Percentiles rank a stretch among this genome's conserved stretches.
These are phyloP conservation scores for Telmatochromis sp. DNA, from an alignment of 2,113 vertebrate species.

Conservation along the genomic window DNA sequence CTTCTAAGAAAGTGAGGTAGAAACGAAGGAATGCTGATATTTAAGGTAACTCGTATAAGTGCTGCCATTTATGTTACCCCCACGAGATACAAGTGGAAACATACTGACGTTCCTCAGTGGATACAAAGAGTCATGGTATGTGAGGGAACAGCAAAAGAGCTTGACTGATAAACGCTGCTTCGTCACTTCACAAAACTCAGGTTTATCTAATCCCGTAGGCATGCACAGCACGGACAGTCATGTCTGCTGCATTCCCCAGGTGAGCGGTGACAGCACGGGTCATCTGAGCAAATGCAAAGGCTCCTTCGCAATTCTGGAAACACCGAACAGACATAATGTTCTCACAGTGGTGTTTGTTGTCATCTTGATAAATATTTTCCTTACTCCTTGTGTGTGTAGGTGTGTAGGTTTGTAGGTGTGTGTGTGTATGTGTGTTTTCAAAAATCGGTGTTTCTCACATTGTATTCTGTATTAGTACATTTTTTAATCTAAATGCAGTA, in stretches of 20 bases:
- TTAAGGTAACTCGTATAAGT: neutral
- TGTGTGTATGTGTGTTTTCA: neutral
- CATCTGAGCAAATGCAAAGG: neutral
- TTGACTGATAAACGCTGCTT: neutral
- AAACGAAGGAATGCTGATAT: neutral
- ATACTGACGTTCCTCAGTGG: neutral
- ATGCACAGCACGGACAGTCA: constrained; percentile 30
- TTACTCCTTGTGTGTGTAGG: neutral
- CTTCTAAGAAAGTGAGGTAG: neutral
- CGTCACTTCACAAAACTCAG: neutral
- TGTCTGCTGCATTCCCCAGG: constrained; percentile 27
- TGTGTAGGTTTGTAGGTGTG: neutral
- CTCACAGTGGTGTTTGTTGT: neutral
- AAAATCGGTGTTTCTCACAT: neutral
- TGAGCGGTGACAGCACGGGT: neutral
- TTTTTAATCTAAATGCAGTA: neutral
- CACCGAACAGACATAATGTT: neutral
- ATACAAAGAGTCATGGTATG: neutral
- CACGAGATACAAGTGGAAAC: neutral
- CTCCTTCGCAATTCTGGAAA: neutral
- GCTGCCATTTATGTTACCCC: neutral
- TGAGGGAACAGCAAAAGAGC: neutral
- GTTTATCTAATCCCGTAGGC: constrained; percentile 12
- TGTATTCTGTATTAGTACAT: neutral
- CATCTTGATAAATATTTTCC: neutral